phyloP scores from a whole-genome alignment of 2,888 invertebrate genomes.

The Mimas tiliae region DNA sequence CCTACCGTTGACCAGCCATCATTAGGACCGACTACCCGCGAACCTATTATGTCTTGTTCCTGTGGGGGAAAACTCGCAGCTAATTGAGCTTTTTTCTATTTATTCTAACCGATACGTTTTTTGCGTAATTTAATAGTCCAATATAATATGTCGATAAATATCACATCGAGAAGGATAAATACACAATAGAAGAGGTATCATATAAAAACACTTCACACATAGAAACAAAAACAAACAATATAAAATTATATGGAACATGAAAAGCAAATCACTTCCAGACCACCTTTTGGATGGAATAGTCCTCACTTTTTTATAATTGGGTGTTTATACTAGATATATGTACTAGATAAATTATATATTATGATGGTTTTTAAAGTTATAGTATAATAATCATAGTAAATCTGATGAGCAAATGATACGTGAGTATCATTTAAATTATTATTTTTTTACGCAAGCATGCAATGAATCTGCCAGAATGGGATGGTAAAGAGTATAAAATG shows the following conservation, averaged over 20 bases:
- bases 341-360: background rate
- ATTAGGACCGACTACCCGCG: conserved; percentile 66
- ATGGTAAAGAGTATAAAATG: conserved; percentile 4
- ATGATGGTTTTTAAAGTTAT: background rate
- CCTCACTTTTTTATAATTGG: background rate
- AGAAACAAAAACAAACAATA: no score
- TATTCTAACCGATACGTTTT: background rate
- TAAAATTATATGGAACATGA: no score
- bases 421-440: conserved; percentile 4
- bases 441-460: background rate
- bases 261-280: no score
- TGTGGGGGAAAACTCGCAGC: conserved; percentile 1
- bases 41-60: conserved; percentile 53
- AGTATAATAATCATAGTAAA: background rate
- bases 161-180: no score
- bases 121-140: background rate
- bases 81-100: conserved; percentile 9
- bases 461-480: conserved; percentile 11
- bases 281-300: no score
- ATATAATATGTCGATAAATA: background rate
- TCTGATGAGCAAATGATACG: conserved; percentile 4
- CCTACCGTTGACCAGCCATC: conserved; percentile 49
- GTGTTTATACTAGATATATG: background rate
- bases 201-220: no score
- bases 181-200: no score